Base-by-base conservation (phyloP, 2,113 vertebrate species). In the Oceanites oceanicus region DNA sequence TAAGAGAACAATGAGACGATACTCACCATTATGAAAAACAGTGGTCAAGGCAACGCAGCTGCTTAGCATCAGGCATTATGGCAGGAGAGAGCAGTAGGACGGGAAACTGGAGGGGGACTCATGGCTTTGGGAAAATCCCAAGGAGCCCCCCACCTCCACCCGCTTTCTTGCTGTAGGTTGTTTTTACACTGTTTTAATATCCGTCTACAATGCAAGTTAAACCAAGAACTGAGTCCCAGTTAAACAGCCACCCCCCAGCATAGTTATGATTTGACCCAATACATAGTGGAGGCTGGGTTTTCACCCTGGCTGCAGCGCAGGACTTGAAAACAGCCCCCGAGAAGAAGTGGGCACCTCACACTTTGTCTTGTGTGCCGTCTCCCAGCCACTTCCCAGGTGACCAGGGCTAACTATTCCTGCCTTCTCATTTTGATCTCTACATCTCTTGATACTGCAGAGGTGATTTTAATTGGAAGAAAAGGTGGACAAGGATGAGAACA, bases 1-100 rank as follows among this genome's bases (percentile, higher is more conserved):
- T 45, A 68, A 68, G 22, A 71, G 78, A 86, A 95, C 71, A 93
- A 88, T 90, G 74, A 88, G 77, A 70, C 23, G 15, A 42, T 62
- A 29, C 45, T 83, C 4, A 0, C 15, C 10, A 10, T 76, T 82
- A 34, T 59, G 90, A 62, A 88, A 85, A 83, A 55, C 63, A 80
- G 45, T 88, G 75, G 88, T 90, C 90, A 97, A 92, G 93, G 85
- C 63, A 92, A 70, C 9, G 5, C 71, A 73, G 75, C 62, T 55
- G 40, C 68, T 70, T 88, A 79, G 26, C 13, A 10, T 68, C 58
- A 82, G 30, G 27, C 61, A 23, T 55, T 38, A 52, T 27, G 34
- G 26, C 27, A 70, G 25, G 32, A 86, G n/a, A 66, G 45, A 66
- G 25, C 3, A 3, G 15, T 52, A 68, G 61, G 25, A 38, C 1